Percentiles rank a stretch among this genome's conserved stretches.
Evolutionary conservation across 2,797 vertebrate species (phyloP).

Genomic region (Rhabdomys pumilio): DNA sequence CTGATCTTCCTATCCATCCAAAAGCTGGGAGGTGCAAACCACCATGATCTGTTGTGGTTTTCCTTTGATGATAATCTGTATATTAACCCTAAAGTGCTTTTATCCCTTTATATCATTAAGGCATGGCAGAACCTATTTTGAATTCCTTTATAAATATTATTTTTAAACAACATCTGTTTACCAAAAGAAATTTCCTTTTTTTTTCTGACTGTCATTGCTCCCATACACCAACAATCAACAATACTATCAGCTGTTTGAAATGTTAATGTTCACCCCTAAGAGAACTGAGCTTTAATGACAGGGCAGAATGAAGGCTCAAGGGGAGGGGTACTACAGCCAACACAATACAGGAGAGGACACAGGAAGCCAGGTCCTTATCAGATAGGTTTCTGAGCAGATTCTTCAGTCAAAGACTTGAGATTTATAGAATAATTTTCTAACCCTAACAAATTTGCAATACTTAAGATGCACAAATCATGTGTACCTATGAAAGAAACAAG

Average conservation of each 20-base stretch:
- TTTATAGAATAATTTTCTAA: not conserved
- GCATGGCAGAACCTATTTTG: not conserved
- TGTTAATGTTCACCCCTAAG: not conserved
- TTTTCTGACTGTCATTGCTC: too few relatives aligned
- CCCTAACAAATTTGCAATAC: not conserved
- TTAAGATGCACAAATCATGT: too few relatives aligned
- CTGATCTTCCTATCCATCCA: not conserved
- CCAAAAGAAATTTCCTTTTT: not conserved
- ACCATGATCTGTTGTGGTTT: too few relatives aligned
- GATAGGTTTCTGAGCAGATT: not conserved
- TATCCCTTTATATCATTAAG: too few relatives aligned
- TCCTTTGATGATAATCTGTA: too few relatives aligned
- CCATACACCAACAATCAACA: not conserved
- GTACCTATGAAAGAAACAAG: too few relatives aligned
- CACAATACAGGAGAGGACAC: not conserved
- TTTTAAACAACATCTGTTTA: not conserved
- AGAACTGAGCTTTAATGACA: not conserved
- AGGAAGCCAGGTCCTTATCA: not conserved
- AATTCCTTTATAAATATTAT: too few relatives aligned
- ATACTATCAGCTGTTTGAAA: not conserved
- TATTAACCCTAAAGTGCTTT: not conserved
- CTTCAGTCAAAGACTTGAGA: not conserved
- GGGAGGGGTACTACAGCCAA: not conserved
- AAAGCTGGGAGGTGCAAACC: not conserved
- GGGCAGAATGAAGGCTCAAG: too few relatives aligned